Base-by-base conservation (phyloP, 2,797 vertebrate genomes). In the Xenops minutus region DNA sequence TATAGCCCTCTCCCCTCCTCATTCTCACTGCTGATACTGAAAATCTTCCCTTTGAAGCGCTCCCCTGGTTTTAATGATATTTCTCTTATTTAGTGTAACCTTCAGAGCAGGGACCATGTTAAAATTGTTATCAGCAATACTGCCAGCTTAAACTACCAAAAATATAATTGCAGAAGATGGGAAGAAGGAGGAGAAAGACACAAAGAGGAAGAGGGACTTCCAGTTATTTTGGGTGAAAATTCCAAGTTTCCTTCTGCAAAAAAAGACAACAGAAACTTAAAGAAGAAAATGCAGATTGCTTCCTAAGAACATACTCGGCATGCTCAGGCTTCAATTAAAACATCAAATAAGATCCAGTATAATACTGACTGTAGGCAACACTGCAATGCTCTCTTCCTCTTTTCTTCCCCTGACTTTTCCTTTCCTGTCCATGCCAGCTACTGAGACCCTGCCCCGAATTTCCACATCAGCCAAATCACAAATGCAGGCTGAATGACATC, bases 21-120 rank as follows among this genome's bases (percentile, higher is more conserved):
- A 20, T 79, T 93, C 44, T 43, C 66, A 63, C 34, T 46, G 41
- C 32, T 82, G 90, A 86, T 74, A 71, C 37, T 48, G 56, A 74
- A 88, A 95, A 85, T 63, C 74, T 92, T 93, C 43, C 71, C 81
- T 93, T 77, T 85, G 83, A 96, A 95, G 83, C 19, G 0, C 30
- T 63, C 71, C 24, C 27, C 46, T 48, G 41, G 46, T 52, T 95
- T 87, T 88, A 84, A 84, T 63, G 41, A 46, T 79, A 90, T 87
- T 92, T 90, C 54, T 51, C 43, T 68, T 89, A 89, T 66, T 92
- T 76, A 56, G 37, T 48, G 36, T 51, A 96, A 93, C 83, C 74
- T 84, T 87, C 83, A 76, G 85, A 94, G 59, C 10, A 4, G 27
- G 24, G 59, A 87, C 22, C 52, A 37, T 14, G 29, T 71, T 82